Evolutionary conservation across 2,888 invertebrate species (phyloP).

Genomic region (Cephus nigrinus): DNA sequence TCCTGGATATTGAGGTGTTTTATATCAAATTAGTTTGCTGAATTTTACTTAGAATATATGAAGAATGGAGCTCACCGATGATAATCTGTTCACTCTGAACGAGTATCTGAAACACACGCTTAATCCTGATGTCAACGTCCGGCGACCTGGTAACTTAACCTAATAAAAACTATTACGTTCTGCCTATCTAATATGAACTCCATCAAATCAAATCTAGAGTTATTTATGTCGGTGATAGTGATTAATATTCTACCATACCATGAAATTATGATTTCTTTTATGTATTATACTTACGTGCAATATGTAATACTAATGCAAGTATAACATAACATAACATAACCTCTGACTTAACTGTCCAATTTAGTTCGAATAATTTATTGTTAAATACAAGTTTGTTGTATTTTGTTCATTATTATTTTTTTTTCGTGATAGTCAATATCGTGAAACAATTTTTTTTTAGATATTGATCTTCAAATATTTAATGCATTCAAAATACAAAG

Average conservation of each 20-base stretch:
- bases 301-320: not conserved
- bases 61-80: constrained; percentile 89
- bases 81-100: constrained; percentile 83
- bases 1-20: not conserved
- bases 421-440: not conserved
- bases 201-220: not conserved
- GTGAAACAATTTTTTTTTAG: constrained; percentile 6
- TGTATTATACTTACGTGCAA: not conserved
- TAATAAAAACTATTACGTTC: not conserved
- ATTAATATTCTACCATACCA: not conserved
- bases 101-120: constrained; percentile 90
- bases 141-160: constrained; percentile 81
- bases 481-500: not conserved
- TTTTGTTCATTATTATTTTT: not conserved
- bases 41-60: not conserved
- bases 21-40: not conserved
- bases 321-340: not conserved
- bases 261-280: not conserved
- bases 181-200: not conserved
- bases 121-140: constrained; percentile 81
- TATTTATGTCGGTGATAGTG: not conserved
- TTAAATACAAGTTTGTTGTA: not conserved
- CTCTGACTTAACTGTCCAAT: not conserved
- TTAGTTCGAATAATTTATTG: too few species aligned
- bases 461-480: constrained; percentile 15